Evolutionary conservation across 2,113 vertebrate species (phyloP).

Genomic region (Bufo gargarizans): DNA sequence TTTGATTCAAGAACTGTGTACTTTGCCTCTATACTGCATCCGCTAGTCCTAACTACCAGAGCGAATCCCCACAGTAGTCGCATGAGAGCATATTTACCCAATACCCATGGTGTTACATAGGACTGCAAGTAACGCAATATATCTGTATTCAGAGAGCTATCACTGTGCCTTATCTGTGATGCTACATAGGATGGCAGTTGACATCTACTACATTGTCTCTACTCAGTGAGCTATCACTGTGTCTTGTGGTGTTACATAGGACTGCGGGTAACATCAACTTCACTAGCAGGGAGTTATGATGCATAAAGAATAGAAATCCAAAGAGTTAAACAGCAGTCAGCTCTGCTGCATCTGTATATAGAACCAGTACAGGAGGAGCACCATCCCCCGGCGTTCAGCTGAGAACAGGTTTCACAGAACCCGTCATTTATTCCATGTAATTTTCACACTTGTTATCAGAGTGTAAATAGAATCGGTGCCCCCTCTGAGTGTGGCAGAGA

Average conservation of each 20-base stretch:
- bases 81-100: too few species aligned
- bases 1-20: too few species aligned
- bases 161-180: background rate
- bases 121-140: background rate
- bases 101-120: background rate
- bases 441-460: background rate
- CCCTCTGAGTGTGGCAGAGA: conserved; percentile 25
- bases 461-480: conserved; percentile 1
- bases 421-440: background rate
- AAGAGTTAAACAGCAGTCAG: background rate
- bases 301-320: too few species aligned
- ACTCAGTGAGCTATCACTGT: too few species aligned
- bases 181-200: background rate
- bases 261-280: too few species aligned
- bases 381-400: background rate
- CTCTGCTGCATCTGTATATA: background rate
- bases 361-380: background rate
- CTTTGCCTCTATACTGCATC: too few species aligned
- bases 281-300: too few species aligned
- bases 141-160: too few species aligned
- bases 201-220: too few species aligned
- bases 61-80: too few species aligned
- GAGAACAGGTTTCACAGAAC: background rate
- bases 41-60: too few species aligned
- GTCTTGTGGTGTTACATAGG: too few species aligned